A percentile compares a stretch with the other conserved stretches of the same genome.
Conservation (phyloP, 92 coral and sea anemone species). For the Blastomussa wellsi region DNA sequence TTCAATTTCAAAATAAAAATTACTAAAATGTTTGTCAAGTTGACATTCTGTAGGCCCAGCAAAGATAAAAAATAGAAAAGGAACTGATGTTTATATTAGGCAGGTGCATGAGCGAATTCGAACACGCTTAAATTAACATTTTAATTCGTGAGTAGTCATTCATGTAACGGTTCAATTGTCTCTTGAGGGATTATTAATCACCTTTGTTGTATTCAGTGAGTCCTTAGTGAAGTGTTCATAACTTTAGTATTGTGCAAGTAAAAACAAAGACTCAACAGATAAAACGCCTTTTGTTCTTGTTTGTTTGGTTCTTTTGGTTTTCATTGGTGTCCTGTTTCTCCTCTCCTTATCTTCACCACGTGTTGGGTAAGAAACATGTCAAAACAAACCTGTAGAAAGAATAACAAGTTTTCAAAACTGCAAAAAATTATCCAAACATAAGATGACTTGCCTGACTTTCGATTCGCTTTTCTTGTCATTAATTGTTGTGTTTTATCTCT, state of each 20-base stretch:
- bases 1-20: neutral
- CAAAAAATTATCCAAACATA: neutral
- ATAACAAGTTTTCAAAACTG: conserved; percentile 22
- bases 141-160: neutral
- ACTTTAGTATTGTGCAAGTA: conserved; percentile 12
- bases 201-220: conserved; percentile 37
- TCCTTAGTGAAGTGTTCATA: conserved; percentile 28
- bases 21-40: neutral
- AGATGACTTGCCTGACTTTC: neutral
- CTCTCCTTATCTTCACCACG: conserved; percentile 12
- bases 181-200: conserved; percentile 8
- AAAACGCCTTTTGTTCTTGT: conserved; percentile 24
- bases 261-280: conserved; percentile 34
- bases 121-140: neutral
- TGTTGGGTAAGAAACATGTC: conserved; percentile 26
- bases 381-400: conserved; percentile 28
- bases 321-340: conserved; percentile 6
- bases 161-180: conserved; percentile 19
- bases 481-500: conserved; percentile 2
- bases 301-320: conserved; percentile 31
- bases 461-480: neutral
- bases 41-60: neutral
- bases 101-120: conserved; percentile 5
- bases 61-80: neutral
- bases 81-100: neutral